Base-by-base conservation (phyloP, 2,888 invertebrate genomes). In the Pollenia griseotomentosa region DNA sequence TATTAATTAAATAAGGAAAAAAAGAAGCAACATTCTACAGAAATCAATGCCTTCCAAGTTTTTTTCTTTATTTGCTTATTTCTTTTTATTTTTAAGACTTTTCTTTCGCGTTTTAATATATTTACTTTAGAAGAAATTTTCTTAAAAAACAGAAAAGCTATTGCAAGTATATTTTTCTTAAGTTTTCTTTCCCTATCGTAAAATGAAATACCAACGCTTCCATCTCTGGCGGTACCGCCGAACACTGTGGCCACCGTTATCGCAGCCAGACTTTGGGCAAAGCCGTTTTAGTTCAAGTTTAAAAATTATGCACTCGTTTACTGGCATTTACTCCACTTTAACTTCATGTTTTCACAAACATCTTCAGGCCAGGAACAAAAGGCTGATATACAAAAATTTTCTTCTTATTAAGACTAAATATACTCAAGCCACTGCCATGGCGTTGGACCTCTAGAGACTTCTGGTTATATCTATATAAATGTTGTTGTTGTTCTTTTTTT, bases 271-370 rank as follows among this genome's bases (percentile, higher is more conserved):
- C 57, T 42, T 55, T 12, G 33, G 44, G 6, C 9, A 65, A 48
- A 73, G 16, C 53, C 78, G 48, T 59, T 73, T 68, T 66, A 9
- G 33, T 40, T 33, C 42, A 63, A 40, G 55, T 75, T 74, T 75
- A 44, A 40, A 80, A 85, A 85, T 85, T 80, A 85, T 85, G 80
- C 80, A 85, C 85, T 81, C 80, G 63, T 85, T 81, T 63, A 70
- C 40, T 57, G 44, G 70, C 75, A 81, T 75, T 81, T 65, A 57
- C 61, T 53, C 23, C 44, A 61, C 63, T 23, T 71, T 53, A 44
- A 53, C 71, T 65, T 63, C 23, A 65, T 77, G 40, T 61, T 23
- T 14, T 14, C 14, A 23, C 59, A 1, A 33, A 53, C 23, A 19
- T 14, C 19, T 40, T 23, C 59, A 10, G 7, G 12, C 23, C 2